phyloP scores from a whole-genome alignment of 2,797 vertebrate species.

The Cottoperca gobio region DNA sequence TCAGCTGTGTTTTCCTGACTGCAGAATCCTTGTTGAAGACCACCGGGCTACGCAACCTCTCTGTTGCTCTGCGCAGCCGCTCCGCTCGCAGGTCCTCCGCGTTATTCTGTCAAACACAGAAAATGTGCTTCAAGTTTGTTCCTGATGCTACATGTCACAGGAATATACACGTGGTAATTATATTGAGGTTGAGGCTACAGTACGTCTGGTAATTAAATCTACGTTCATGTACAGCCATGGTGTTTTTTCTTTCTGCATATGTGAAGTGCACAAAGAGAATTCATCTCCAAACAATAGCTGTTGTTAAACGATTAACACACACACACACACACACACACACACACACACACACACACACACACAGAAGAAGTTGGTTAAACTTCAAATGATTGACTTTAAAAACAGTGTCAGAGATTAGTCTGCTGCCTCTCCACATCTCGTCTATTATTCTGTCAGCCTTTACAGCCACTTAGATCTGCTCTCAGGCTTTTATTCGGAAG shows the following conservation, averaged over 20 bases:
- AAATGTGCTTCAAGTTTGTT: neutral
- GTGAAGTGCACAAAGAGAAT: neutral
- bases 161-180: neutral
- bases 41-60: conserved; percentile 93
- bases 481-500: conserved; percentile 46
- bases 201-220: neutral
- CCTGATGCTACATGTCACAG: neutral
- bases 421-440: conserved; percentile 22
- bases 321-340: too few relatives aligned
- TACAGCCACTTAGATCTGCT: conserved; percentile 54
- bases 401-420: conserved; percentile 35
- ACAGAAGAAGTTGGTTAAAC: conserved; percentile 14
- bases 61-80: conserved; percentile 90
- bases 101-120: conserved; percentile 84
- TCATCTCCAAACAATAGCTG: neutral
- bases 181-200: neutral
- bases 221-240: neutral
- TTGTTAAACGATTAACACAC: neutral
- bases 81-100: conserved; percentile 92
- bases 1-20: conserved; percentile 96
- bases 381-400: conserved; percentile 14
- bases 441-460: conserved; percentile 43
- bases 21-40: conserved; percentile 96
- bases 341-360: too few relatives aligned
- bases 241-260: neutral